Conservation (phyloP, 2,888 invertebrate genomes). For the Chesias legatella region DNA sequence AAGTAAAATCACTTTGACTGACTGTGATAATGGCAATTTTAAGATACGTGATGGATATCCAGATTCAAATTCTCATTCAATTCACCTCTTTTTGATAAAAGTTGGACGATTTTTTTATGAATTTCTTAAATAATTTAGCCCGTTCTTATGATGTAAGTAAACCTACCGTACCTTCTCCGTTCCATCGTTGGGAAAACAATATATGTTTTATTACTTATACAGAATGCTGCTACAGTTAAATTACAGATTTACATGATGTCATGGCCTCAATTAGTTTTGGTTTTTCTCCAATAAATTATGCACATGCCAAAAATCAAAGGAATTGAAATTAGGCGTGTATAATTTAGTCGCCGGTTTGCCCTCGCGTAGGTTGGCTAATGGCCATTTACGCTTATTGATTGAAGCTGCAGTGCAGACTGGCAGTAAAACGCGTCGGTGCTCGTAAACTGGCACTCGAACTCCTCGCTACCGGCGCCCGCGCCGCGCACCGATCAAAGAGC, state of each 20-base stretch:
- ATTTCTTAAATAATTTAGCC: too few species aligned
- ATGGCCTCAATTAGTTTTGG: conserved; percentile 16
- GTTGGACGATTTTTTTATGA: too few species aligned
- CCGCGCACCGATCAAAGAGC: conserved; percentile 67
- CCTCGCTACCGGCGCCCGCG: conserved; percentile 68
- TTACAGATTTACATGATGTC: conserved; percentile 14
- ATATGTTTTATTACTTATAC: too few species aligned
- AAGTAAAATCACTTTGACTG: too few species aligned
- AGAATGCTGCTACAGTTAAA: not conserved
- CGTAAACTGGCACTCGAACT: conserved; percentile 72
- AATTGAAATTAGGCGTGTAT: conserved; percentile 35
- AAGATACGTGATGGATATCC: too few species aligned
- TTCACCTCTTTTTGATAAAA: too few species aligned
- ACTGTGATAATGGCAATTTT: too few species aligned
- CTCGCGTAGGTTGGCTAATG: conserved; percentile 47
- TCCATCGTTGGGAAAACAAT: too few species aligned
- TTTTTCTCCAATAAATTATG: conserved; percentile 13
- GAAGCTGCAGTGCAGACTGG: conserved; percentile 62
- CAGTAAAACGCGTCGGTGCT: conserved; percentile 67
- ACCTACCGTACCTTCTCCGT: too few species aligned
- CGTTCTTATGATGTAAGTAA: too few species aligned
- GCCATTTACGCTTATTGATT: conserved; percentile 58
- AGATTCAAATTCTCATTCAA: too few species aligned
- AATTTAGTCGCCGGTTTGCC: conserved; percentile 41
- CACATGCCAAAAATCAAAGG: conserved; percentile 28